Evolutionary conservation across 2,113 vertebrate genomes (phyloP).

Genomic region (Myotis davidii): DNA sequence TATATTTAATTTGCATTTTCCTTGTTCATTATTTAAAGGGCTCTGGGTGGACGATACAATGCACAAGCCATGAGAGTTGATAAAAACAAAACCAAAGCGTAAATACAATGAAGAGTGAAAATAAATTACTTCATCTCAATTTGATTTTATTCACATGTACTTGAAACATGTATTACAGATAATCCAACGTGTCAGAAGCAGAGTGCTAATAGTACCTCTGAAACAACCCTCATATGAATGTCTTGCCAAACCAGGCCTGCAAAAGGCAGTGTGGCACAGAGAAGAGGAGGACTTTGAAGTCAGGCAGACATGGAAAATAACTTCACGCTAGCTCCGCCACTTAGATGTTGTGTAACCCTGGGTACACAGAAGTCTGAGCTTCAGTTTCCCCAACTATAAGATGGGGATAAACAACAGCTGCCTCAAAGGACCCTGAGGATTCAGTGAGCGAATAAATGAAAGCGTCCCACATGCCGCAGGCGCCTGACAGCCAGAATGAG

Average conservation of each 20-base stretch:
- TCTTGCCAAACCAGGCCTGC: background rate
- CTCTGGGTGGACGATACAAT: background rate
- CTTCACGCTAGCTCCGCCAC: background rate
- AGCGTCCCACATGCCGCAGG: fast-evolving
- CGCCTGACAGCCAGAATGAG: background rate
- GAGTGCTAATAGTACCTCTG: background rate
- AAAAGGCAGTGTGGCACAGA: background rate
- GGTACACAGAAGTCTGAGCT: background rate
- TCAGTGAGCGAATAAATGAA: background rate
- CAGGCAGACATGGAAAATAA: background rate
- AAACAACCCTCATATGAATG: background rate
- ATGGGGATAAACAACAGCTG: background rate
- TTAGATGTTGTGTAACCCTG: background rate
- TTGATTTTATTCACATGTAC: constrained; percentile 17
- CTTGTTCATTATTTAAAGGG: constrained; percentile 36
- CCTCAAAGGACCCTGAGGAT: background rate
- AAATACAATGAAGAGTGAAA: constrained; percentile 9
- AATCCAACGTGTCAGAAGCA: background rate
- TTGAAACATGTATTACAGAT: constrained; percentile 39
- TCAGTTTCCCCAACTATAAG: background rate
- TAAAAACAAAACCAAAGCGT: constrained; percentile 10
- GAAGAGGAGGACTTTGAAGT: background rate
- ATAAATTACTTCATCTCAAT: constrained; percentile 25
- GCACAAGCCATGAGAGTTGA: background rate
- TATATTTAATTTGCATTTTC: constrained; percentile 21